These are phyloP conservation scores for Plemyria rubiginata DNA, from an alignment of 2,888 invertebrate species.

Conservation along the genomic window DNA sequence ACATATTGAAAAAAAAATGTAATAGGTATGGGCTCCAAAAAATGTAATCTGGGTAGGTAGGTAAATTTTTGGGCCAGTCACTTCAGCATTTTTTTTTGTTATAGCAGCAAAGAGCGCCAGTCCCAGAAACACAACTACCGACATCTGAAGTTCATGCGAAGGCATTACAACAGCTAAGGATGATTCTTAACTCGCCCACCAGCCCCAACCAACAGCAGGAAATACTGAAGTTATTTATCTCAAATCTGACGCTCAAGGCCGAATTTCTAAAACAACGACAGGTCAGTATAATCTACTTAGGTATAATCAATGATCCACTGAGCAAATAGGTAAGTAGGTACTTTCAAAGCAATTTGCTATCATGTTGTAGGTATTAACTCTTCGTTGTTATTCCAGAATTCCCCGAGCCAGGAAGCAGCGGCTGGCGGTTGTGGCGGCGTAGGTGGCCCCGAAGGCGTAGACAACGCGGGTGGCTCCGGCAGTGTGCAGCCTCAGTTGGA, in stretches of 20 bases:
- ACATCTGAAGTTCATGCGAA: conserved; percentile 81
- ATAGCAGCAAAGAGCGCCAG: conserved; percentile 59
- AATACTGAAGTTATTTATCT: conserved; percentile 94
- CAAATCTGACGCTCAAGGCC: conserved; percentile 97
- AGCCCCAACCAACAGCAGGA: conserved; percentile 96
- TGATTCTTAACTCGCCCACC: conserved; percentile 94
- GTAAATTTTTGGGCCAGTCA: too few relatives aligned
- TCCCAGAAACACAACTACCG: conserved; percentile 73
- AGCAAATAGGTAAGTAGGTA: too few relatives aligned
- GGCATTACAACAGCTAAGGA: conserved; percentile 94
- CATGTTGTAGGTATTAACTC: too few relatives aligned
- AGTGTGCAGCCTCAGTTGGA: conserved; percentile 75
- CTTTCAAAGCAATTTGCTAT: too few relatives aligned
- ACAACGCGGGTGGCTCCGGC: conserved; percentile 57
- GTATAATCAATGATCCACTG: too few relatives aligned
- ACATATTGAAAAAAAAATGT: too few relatives aligned
- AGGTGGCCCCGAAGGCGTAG: too few relatives aligned
- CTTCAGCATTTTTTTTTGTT: conserved; percentile 5
- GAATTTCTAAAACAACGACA: conserved; percentile 96
- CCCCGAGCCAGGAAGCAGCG: conserved; percentile 76
- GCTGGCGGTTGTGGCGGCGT: too few relatives aligned
- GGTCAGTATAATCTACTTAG: conserved; percentile 65
- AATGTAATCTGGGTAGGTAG: too few relatives aligned
- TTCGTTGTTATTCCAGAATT: conserved; percentile 63
- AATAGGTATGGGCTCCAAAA: too few relatives aligned